Conservation (phyloP, 2,113 vertebrate species). For the Mustelus asterias region DNA sequence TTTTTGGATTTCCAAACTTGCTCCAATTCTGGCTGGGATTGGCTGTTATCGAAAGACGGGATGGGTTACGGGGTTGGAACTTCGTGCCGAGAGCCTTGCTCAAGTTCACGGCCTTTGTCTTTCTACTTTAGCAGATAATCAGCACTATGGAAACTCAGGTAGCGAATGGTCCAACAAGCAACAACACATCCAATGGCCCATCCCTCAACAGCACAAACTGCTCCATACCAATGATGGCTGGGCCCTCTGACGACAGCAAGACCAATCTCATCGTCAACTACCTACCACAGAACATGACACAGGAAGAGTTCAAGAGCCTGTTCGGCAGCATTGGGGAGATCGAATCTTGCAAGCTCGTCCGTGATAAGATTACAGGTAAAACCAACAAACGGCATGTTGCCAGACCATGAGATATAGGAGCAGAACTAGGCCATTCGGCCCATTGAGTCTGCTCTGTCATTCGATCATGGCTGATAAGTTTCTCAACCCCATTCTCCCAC, state of each 20-base stretch:
- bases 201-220: constrained; percentile 72
- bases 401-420: too few relatives aligned
- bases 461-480: too few relatives aligned
- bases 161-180: constrained; percentile 83
- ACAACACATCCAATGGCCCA: constrained; percentile 79
- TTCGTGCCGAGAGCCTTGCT: too few relatives aligned
- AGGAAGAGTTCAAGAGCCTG: constrained; percentile 91
- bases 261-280: constrained; percentile 98
- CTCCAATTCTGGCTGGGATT: neutral
- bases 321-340: constrained; percentile 94
- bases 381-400: neutral
- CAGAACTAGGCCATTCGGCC: too few relatives aligned
- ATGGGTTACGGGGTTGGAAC: too few relatives aligned
- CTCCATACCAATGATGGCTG: constrained; percentile 45
- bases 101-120: neutral
- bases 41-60: too few relatives aligned
- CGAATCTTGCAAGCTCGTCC: constrained; percentile 88
- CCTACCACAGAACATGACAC: constrained; percentile 95
- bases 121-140: constrained; percentile 81
- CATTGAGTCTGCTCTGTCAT: too few relatives aligned
- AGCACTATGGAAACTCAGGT: constrained; percentile 98
- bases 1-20: neutral
- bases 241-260: constrained; percentile 81
- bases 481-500: too few relatives aligned
- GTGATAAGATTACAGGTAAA: constrained; percentile 89